Conservation (phyloP, 2,113 vertebrate genomes). For the Melanerpes formicivorus region DNA sequence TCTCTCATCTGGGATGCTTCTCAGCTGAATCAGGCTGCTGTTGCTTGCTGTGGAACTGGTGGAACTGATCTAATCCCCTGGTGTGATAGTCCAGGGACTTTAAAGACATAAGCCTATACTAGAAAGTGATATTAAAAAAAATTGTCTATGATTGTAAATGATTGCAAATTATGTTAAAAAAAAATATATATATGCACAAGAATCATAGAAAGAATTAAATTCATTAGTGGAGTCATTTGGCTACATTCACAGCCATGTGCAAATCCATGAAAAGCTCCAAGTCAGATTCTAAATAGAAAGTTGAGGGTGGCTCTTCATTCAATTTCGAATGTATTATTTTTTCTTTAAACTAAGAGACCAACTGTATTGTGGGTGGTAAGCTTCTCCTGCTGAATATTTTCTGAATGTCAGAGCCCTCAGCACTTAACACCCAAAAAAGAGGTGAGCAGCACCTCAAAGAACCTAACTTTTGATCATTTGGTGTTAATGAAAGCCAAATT, state of each 20-base stretch:
- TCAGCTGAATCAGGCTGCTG: neutral
- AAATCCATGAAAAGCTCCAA: constrained; percentile 54
- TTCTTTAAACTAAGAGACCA: constrained; percentile 2
- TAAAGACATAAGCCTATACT: constrained; percentile 6
- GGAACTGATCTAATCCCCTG: neutral
- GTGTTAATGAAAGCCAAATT: constrained; percentile 66
- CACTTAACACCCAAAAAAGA: neutral
- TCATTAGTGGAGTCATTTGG: constrained; percentile 29
- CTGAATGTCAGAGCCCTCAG: neutral
- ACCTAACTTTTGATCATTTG: constrained; percentile 27
- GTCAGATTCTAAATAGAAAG: constrained; percentile 54
- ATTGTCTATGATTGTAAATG: neutral
- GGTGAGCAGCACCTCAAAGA: neutral
- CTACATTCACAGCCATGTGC: constrained; percentile 33
- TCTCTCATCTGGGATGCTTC: neutral
- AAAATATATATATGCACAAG: neutral
- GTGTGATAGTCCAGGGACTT: neutral
- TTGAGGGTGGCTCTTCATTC: constrained; percentile 51
- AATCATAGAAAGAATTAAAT: constrained; percentile 52
- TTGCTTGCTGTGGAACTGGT: neutral
- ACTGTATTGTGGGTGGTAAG: neutral
- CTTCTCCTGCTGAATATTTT: constrained; percentile 32
- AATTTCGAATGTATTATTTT: constrained; percentile 36
- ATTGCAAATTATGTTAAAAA: neutral
- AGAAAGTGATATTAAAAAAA: constrained; percentile 1